These are phyloP conservation scores for Laothoe populi DNA, from an alignment of 2,888 invertebrate species.

Conservation along the genomic window DNA sequence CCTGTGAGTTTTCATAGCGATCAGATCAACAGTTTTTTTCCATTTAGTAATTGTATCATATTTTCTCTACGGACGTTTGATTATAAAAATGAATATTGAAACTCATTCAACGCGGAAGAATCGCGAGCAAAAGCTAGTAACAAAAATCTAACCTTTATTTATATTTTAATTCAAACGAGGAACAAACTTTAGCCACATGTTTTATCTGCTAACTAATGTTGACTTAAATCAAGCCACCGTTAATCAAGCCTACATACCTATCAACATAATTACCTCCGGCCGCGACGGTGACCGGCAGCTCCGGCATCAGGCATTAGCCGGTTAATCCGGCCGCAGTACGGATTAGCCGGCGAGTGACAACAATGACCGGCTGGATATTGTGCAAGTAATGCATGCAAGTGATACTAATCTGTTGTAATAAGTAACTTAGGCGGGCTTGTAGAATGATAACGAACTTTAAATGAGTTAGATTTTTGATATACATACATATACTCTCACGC, in stretches of 20 bases:
- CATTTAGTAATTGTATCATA: too few relatives aligned
- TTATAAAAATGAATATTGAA: too few relatives aligned
- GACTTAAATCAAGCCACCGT: not conserved
- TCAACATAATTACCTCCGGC: not conserved
- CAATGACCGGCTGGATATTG: conserved; percentile 17
- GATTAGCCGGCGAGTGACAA: conserved; percentile 18
- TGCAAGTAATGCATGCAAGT: conserved; percentile 22
- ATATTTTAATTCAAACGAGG: too few relatives aligned
- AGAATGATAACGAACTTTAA: not conserved
- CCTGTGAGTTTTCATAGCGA: too few relatives aligned
- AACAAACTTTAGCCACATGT: not conserved
- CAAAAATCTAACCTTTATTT: too few relatives aligned
- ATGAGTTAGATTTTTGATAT: not conserved
- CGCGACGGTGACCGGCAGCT: not conserved
- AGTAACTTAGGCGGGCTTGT: not conserved
- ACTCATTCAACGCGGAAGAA: too few relatives aligned
- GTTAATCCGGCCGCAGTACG: conserved; percentile 16
- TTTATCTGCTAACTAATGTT: not conserved
- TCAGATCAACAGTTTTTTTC: too few relatives aligned
- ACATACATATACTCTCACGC: too few relatives aligned
- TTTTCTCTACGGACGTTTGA: too few relatives aligned
- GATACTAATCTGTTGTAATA: conserved; percentile 4
- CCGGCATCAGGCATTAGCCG: conserved; percentile 24
- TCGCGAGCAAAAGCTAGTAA: too few relatives aligned
- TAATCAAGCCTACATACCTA: conserved; percentile 1